Percentiles rank a stretch among this genome's conserved stretches.
Conservation (phyloP, 1,140 invertebrate species). For the Drosophila subobscura region DNA sequence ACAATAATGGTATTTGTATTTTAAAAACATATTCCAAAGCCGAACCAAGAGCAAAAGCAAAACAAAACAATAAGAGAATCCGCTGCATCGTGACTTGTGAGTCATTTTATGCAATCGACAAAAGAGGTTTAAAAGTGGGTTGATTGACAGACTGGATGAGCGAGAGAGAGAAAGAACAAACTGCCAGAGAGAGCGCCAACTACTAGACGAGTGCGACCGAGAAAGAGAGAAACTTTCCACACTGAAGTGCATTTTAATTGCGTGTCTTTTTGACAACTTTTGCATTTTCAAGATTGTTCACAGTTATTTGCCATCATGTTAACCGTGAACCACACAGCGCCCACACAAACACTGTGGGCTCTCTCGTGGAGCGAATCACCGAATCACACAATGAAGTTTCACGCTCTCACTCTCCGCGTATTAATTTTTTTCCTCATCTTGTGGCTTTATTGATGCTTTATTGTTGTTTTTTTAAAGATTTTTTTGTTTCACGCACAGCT, state of each 20-base stretch:
- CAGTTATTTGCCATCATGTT: conserved; percentile 60
- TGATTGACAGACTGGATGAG: conserved; percentile 57
- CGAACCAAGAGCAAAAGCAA: conserved; percentile 12
- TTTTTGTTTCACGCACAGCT: conserved; percentile 43
- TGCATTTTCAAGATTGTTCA: conserved; percentile 67
- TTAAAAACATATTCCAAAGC: conserved; percentile 19
- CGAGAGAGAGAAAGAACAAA: conserved; percentile 11
- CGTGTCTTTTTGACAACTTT: conserved; percentile 67
- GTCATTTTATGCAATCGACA: conserved; percentile 75
- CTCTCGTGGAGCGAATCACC: no score
- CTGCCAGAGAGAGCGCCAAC: conserved; percentile 14
- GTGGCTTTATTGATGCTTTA: conserved; percentile 65
- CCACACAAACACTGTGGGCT: conserved; percentile 28
- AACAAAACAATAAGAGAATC: conserved; percentile 46
- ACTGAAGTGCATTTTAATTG: conserved; percentile 60
- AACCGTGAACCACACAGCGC: conserved; percentile 64
- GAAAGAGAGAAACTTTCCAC: conserved; percentile 34
- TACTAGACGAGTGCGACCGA: conserved; percentile 3
- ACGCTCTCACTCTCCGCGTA: conserved; percentile 69
- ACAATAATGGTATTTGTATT: conserved; percentile 30
- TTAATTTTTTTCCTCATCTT: conserved; percentile 57
- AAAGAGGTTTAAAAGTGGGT: conserved; percentile 63
- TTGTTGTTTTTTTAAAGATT: conserved; percentile 39
- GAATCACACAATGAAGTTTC: conserved; percentile 55
- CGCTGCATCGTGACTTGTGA: conserved; percentile 57